Conservation (phyloP, 92 coral and sea anemone species). For the Ricordea florida region DNA sequence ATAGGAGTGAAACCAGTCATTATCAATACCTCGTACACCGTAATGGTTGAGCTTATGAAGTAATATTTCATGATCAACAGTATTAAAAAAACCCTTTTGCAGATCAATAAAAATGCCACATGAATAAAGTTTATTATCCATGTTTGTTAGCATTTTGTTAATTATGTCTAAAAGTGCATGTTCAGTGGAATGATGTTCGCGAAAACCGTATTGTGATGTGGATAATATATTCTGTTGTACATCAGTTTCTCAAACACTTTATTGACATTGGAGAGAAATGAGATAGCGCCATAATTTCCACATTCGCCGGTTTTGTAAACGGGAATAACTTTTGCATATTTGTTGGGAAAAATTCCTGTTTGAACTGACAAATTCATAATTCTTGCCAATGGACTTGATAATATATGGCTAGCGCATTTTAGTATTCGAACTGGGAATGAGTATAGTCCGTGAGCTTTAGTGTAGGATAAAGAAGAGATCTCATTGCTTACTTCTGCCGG, state of each 20-base stretch:
- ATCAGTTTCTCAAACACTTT: conserved; percentile 34
- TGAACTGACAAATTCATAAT: conserved; percentile 10
- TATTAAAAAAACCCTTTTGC: too few species aligned
- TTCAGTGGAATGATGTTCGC: background rate
- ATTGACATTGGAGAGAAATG: conserved; percentile 3
- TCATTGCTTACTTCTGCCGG: conserved; percentile 10
- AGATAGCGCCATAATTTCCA: background rate
- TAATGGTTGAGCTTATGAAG: background rate
- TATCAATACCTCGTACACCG: background rate
- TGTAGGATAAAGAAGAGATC: background rate
- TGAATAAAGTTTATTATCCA: too few species aligned
- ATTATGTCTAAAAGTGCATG: background rate
- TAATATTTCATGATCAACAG: background rate
- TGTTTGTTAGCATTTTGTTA: too few species aligned
- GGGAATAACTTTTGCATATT: conserved; percentile 3
- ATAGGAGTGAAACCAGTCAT: background rate
- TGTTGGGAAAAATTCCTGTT: conserved; percentile 24
- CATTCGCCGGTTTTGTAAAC: background rate
- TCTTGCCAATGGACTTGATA: background rate
- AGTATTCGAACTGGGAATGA: conserved; percentile 11
- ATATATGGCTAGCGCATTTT: background rate
- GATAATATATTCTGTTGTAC: conserved; percentile 15
- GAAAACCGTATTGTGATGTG: background rate
- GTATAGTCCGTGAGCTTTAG: conserved; percentile 1
- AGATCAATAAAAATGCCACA: too few species aligned